Conservation (phyloP, 2,797 vertebrate species). For the Pagetopsis macropterus region DNA sequence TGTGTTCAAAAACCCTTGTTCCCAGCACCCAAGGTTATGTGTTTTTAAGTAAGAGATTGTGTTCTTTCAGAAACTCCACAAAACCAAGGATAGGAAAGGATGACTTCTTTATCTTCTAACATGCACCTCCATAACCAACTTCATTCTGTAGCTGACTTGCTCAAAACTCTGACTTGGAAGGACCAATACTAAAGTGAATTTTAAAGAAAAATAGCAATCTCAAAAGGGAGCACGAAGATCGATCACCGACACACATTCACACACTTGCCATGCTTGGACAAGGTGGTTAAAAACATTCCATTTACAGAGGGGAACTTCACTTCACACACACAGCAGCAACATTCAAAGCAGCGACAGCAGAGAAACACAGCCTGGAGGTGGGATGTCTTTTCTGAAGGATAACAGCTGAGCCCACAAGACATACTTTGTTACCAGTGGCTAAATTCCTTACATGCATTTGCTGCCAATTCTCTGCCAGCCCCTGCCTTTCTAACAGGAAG, state of each 20-base stretch:
- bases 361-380: slow-evolving; percentile 25
- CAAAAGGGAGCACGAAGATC: slow-evolving; percentile 34
- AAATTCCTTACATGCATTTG: slow-evolving; percentile 52
- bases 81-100: slow-evolving; percentile 55
- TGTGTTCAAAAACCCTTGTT: slow-evolving; percentile 50
- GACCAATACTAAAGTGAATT: slow-evolving; percentile 54
- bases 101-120: slow-evolving; percentile 29
- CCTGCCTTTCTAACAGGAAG: slow-evolving; percentile 63
- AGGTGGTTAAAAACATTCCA: slow-evolving; percentile 38
- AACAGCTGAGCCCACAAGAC: slow-evolving; percentile 26
- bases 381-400: slow-evolving; percentile 33
- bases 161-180: slow-evolving; percentile 52
- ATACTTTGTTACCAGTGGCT: slow-evolving; percentile 49
- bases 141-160: slow-evolving; percentile 32
- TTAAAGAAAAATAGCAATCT: slow-evolving; percentile 18
- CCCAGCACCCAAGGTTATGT: slow-evolving; percentile 57
- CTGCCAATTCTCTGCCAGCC: slow-evolving; percentile 60
- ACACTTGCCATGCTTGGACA: slow-evolving; percentile 17
- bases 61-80: slow-evolving; percentile 64
- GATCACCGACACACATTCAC: slow-evolving; percentile 21
- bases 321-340: neutral
- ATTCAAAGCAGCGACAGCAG: slow-evolving; percentile 7
- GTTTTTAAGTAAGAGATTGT: slow-evolving; percentile 40
- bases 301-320: slow-evolving; percentile 30
- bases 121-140: slow-evolving; percentile 46